phyloP scores from a whole-genome alignment of 1,140 invertebrate genomes.

The Zaprionus kolodkinae region DNA sequence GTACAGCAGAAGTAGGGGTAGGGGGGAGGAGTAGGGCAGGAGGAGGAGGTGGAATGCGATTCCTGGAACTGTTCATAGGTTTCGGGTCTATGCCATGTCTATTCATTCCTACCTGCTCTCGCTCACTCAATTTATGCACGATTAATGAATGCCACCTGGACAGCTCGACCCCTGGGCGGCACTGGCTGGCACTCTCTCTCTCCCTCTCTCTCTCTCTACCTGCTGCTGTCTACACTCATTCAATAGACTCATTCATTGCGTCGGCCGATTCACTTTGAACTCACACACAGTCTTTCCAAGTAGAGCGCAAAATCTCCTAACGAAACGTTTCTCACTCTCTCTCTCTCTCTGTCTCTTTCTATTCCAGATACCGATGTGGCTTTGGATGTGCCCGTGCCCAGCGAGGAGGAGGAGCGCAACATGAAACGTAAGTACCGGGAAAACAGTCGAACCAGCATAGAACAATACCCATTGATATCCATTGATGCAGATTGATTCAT shows the following conservation, averaged over 20 bases:
- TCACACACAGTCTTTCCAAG: conserved; percentile 66
- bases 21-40: conserved; percentile 56
- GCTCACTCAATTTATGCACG: conserved; percentile 72
- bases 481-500: neutral
- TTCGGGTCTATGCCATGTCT: conserved; percentile 16
- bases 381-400: conserved; percentile 88
- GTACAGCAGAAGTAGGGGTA: conserved; percentile 43
- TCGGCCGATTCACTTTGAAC: conserved; percentile 46
- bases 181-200: neutral
- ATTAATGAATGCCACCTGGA: conserved; percentile 79
- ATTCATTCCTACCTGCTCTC: conserved; percentile 54
- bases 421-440: conserved; percentile 89
- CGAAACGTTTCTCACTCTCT: neutral
- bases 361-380: conserved; percentile 89
- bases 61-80: conserved; percentile 60
- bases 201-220: neutral
- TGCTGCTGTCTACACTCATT: neutral
- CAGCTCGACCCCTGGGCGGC: conserved; percentile 3
- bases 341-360: conserved; percentile 30
- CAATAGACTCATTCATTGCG: conserved; percentile 30
- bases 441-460: neutral
- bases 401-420: conserved; percentile 90
- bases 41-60: conserved; percentile 40
- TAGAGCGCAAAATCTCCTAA: conserved; percentile 49
- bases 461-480: neutral